Percentiles rank a stretch among this genome's conserved stretches.
These are phyloP conservation scores for Apodemia zela DNA, from an alignment of 2,888 invertebrate species.

Conservation along the genomic window DNA sequence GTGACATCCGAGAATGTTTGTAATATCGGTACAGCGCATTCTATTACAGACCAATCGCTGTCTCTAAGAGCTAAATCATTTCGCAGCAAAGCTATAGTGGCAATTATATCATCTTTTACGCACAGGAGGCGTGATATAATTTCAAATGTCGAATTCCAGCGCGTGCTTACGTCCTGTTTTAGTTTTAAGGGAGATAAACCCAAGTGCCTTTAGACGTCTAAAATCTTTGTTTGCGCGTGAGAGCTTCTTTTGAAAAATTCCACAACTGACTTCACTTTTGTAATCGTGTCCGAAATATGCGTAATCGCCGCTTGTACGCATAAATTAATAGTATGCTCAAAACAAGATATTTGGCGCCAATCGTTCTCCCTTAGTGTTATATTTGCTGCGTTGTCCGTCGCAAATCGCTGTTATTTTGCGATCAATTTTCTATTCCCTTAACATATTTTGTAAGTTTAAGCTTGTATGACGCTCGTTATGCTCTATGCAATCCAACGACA, in stretches of 20 bases:
- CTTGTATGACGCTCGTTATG: too few species aligned
- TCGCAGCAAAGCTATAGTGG: conserved; percentile 30
- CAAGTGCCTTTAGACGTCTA: conserved; percentile 25
- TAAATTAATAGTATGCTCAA: too few species aligned
- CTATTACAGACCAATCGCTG: neutral
- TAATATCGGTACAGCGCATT: neutral
- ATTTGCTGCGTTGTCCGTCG: too few species aligned
- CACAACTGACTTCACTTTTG: too few species aligned
- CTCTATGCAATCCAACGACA: too few species aligned
- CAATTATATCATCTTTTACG: conserved; percentile 27
- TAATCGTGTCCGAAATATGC: too few species aligned
- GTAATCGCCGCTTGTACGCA: too few species aligned
- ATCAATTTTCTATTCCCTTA: too few species aligned
- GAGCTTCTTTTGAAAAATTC: conserved; percentile 32
- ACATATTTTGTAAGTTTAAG: too few species aligned
- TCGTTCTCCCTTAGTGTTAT: too few species aligned
- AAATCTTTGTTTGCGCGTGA: conserved; percentile 25
- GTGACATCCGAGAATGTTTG: conserved; percentile 13
- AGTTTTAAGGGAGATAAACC: neutral
- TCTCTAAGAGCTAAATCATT: neutral
- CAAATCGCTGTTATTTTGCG: too few species aligned
- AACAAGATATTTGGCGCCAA: too few species aligned
- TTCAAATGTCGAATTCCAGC: conserved; percentile 36
- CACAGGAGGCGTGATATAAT: conserved; percentile 27
- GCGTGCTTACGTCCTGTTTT: neutral